Conservation (phyloP, 2,888 invertebrate genomes). For the Rosalia funebris region DNA sequence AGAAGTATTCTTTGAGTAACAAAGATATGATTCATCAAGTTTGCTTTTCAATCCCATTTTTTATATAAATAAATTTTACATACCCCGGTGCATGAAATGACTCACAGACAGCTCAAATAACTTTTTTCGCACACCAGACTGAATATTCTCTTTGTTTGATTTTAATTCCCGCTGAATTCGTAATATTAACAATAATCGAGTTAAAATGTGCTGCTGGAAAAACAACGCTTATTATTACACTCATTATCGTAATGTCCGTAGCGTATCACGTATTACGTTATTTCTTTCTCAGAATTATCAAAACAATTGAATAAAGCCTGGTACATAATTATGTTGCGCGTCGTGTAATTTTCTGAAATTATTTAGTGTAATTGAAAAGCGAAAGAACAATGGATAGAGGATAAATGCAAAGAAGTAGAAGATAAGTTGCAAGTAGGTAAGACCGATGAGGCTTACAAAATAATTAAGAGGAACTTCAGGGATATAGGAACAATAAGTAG, state of each 20-base stretch:
- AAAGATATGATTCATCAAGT: too few relatives aligned
- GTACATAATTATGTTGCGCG: background rate
- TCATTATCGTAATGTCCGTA: slow-evolving; percentile 7
- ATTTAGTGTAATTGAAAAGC: background rate
- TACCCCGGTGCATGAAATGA: too few relatives aligned
- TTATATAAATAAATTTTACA: too few relatives aligned
- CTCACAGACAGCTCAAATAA: background rate
- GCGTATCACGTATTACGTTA: slow-evolving; percentile 2
- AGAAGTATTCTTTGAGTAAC: too few relatives aligned
- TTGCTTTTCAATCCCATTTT: too few relatives aligned
- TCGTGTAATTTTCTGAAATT: slow-evolving; percentile 8
- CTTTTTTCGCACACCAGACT: background rate
- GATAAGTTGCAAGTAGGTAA: too few relatives aligned
- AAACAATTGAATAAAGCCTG: slow-evolving; percentile 4
- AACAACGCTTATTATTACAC: slow-evolving; percentile 4
- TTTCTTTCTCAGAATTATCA: slow-evolving; percentile 6
- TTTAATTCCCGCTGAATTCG: slow-evolving; percentile 3
- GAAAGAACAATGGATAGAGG: too few relatives aligned
- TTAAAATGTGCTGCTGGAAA: slow-evolving; percentile 5
- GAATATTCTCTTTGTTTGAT: slow-evolving; percentile 7
- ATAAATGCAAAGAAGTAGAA: too few relatives aligned
- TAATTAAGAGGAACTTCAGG: too few relatives aligned
- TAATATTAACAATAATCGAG: background rate
- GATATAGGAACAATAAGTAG: too few relatives aligned
- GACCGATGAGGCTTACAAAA: too few relatives aligned